These are phyloP conservation scores for Zaprionus lachaisei DNA, from an alignment of 1,140 invertebrate species.

Conservation along the genomic window DNA sequence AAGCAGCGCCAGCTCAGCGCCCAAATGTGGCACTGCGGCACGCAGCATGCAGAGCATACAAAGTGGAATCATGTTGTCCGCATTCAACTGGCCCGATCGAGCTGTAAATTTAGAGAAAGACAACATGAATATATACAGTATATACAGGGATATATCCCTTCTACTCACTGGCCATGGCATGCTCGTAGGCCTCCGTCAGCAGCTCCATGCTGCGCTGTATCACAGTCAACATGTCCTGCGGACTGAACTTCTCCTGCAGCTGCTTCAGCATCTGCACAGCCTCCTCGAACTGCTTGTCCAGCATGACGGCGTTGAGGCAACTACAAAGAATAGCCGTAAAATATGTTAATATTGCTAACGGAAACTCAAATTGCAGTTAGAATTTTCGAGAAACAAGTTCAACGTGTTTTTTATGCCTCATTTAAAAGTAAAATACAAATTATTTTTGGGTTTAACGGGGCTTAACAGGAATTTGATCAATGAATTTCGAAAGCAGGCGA, in stretches of 20 bases:
- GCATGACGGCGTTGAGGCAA: constrained; percentile 67
- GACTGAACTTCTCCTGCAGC: constrained; percentile 81
- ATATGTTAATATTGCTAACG: constrained; percentile 7
- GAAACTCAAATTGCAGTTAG: neutral
- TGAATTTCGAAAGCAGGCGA: constrained; percentile 11
- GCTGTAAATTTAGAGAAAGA: constrained; percentile 32
- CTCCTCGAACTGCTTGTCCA: constrained; percentile 61
- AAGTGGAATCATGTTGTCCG: constrained; percentile 81
- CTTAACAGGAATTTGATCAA: neutral
- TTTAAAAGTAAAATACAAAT: constrained; percentile 16
- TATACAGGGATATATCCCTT: neutral
- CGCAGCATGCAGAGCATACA: constrained; percentile 77
- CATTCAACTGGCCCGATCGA: constrained; percentile 68
- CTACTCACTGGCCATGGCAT: constrained; percentile 62
- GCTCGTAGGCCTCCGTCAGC: constrained; percentile 76
- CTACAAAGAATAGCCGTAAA: constrained; percentile 35
- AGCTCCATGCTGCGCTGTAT: constrained; percentile 80
- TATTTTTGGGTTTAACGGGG: constrained; percentile 16
- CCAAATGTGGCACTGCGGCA: constrained; percentile 81
- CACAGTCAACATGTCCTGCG: constrained; percentile 81
- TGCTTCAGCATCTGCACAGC: constrained; percentile 75
- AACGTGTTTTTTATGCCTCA: constrained; percentile 12
- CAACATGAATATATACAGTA: neutral
- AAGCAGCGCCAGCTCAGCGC: constrained; percentile 78
- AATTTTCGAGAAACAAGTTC: constrained; percentile 5